Evolutionary conservation across 2,888 invertebrate species (phyloP), one percentile per base, ranked within the genome.

Genomic region (Scaptomyza polygonia): DNA sequence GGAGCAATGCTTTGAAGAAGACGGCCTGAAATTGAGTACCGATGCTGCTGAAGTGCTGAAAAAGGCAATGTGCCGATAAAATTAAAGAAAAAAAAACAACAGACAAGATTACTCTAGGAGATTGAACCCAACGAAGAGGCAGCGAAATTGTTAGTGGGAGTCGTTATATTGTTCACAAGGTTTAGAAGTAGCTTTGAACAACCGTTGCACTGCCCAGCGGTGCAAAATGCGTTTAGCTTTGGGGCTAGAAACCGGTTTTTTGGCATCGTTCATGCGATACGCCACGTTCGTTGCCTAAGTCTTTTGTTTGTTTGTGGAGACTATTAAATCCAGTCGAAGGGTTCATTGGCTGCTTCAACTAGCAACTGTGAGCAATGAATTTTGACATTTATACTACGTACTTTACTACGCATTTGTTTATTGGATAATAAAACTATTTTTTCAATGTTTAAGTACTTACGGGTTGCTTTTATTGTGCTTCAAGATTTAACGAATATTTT

Each of bases 221-320:
- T 42, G 65, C 75, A 45, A 67, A 77, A 72, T 86, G 83, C 71
- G 77, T 79, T 70, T 57, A 67, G 58, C 68, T 67, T 56, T 61
- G 57, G 59, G 67, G 5, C 25, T 25, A 45, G 72, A 79, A 77
- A 81, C 59, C 48, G 71, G 86, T 86, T 84, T 58, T 77, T 68
- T 77, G 84, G 77, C 84, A 72, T 79, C 67, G 49, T 56, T 59
- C 57, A 61, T 30, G 52, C 25, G 36, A n/a, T 48, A 32, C 55
- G 18, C 29, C 70, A 67, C 76, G 86, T 88, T 86, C 73, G 86
- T 80, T 82, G 87, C 74, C 83, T 85, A 88, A 87, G 83, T 86
- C 88, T 88, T 86, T 86, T 85, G 75, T 86, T 86, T 85, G 75
- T 86, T 84, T 64, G 59, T 29, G 48, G 42, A 29, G 45, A 47